These are phyloP conservation scores for Calidris pygmaea DNA, from an alignment of 2,113 vertebrate genomes.

Conservation along the genomic window DNA sequence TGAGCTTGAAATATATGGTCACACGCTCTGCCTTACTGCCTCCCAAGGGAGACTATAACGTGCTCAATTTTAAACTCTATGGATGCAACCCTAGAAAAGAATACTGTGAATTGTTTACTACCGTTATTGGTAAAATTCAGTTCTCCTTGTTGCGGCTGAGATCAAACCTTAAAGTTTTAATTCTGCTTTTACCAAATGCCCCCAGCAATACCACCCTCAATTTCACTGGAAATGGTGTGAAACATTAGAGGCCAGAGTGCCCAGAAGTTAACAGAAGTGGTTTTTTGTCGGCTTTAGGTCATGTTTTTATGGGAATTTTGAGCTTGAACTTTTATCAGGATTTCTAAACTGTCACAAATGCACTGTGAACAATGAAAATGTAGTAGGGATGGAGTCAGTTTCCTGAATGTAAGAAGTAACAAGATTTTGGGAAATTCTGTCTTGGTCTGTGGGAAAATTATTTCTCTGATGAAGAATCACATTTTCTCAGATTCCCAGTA, in stretches of 20 bases:
- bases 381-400: not conserved
- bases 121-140: not conserved
- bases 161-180: not conserved
- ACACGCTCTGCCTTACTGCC: not conserved
- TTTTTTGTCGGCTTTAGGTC: not conserved
- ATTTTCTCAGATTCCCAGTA: not conserved
- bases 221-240: not conserved
- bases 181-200: not conserved
- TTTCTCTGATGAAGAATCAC: not conserved
- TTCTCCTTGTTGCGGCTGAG: not conserved
- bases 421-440: not conserved
- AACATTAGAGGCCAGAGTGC: not conserved
- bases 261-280: not conserved
- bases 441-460: not conserved
- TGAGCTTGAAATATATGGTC: not conserved
- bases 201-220: not conserved
- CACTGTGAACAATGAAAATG: not conserved
- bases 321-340: not conserved
- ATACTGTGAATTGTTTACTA: not conserved
- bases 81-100: not conserved
- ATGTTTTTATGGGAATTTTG: not conserved
- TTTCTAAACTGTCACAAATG: not conserved
- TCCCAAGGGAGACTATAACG: too few species aligned
- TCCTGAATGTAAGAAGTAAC: not conserved
- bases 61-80: not conserved